Evolutionary conservation across 2,797 vertebrate species (phyloP), one percentile per base, ranked within the genome.

Genomic region (Synanceia verrucosa): DNA sequence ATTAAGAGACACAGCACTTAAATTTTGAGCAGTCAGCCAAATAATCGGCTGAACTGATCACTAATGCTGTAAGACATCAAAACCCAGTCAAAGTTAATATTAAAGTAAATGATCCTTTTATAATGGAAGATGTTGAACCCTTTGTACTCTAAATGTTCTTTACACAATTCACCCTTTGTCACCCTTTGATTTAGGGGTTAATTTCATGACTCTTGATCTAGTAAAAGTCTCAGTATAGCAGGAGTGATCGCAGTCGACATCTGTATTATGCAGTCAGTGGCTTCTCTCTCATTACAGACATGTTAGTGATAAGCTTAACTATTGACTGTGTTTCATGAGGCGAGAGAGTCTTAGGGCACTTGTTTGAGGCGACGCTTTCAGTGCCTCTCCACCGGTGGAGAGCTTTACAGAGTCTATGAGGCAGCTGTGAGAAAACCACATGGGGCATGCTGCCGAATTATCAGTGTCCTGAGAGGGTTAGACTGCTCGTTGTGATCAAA

Each of bases 401-500:
- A 78, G 72, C 67, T 62, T 60, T 31, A 47, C 69, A 6, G 50
- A 24, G 76, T 73, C 81, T 87, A 74, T 36, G 52, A 73, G 65
- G 81, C 82, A 79, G 79, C 76, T 85, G 67, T 57, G 78, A 52
- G 39, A 61, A 51, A 75, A 68, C 74, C 76, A 59, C 83, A 71
- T 59, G 77, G 76, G 63, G 59, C 63, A 57, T 57, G 70, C 78
- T 48, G 69, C 76, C 51, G 82, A 89, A 76, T 90, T 75, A 89
- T 86, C 69, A 57, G 78, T 60, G 87, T 89, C 85, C 76, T 72
- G 61, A 78, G 84, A 83, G 84, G 75, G 57, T 75, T 69, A 31
- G 69, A 41, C 71, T 76, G 62, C 83, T 89, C 67, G 33, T 58
- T 6, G 44, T 82, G 89, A 92, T 92, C 85, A 93, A 87, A 92